phyloP scores from a whole-genome alignment of 2,888 invertebrate species.

The Esperia sulphurella region DNA sequence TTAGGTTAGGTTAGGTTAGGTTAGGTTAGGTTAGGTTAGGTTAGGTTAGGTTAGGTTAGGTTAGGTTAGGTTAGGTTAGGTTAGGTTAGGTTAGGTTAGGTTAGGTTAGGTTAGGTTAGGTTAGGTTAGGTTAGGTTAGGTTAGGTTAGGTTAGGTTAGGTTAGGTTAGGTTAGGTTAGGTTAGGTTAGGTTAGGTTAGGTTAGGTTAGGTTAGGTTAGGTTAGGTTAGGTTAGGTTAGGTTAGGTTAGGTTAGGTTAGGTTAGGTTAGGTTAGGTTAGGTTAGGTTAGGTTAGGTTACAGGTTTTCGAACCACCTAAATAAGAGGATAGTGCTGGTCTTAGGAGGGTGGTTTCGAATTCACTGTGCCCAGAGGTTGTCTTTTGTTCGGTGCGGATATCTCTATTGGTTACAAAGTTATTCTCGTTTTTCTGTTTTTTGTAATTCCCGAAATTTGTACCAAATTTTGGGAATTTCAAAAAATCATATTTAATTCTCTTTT shows the following conservation, averaged over 20 bases:
- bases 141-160: slow-evolving; percentile 7
- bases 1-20: slow-evolving; percentile 9
- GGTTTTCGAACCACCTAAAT: no score
- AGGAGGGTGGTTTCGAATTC: no score
- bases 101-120: slow-evolving; percentile 7
- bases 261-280: slow-evolving; percentile 5
- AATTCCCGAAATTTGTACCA: no score
- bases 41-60: slow-evolving; percentile 3
- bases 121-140: slow-evolving; percentile 7
- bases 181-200: slow-evolving; percentile 7
- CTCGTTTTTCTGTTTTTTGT: no score
- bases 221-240: slow-evolving; percentile 6
- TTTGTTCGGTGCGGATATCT: no score
- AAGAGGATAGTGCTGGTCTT: no score
- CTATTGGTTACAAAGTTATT: no score
- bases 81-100: slow-evolving; percentile 7
- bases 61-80: slow-evolving; percentile 10
- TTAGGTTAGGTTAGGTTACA: slow-evolving; percentile 6
- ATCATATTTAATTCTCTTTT: no score
- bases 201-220: slow-evolving; percentile 5
- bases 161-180: slow-evolving; percentile 7
- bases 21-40: slow-evolving; percentile 8
- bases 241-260: slow-evolving; percentile 3
- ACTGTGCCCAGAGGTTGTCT: no score
- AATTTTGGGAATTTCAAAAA: no score